phyloP scores from a whole-genome alignment of 2,797 vertebrate species.

The Tangara arthus region DNA sequence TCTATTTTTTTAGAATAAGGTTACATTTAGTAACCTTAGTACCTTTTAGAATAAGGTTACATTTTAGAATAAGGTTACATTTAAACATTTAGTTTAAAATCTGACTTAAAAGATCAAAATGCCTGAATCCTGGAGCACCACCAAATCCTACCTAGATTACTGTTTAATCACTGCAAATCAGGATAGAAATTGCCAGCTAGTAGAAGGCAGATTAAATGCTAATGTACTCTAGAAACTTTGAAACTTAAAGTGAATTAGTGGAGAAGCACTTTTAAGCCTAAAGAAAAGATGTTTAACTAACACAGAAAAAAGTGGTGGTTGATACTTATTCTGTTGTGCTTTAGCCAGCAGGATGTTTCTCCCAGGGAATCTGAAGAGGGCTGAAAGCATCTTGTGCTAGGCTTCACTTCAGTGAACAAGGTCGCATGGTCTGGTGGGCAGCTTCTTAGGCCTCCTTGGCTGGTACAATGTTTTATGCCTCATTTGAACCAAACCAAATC shows the following conservation, averaged over 20 bases:
- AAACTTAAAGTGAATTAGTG: background rate
- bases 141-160: slow-evolving; percentile 20
- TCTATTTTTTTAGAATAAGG: background rate
- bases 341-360: background rate
- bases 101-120: slow-evolving; percentile 8
- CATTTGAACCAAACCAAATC: background rate
- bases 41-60: background rate
- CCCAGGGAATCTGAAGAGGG: background rate
- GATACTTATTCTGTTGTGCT: background rate
- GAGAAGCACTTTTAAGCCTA: background rate
- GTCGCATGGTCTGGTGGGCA: background rate
- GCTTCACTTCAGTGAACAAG: background rate
- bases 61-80: background rate
- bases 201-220: background rate
- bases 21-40: too few relatives aligned
- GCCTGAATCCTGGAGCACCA: background rate
- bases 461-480: background rate
- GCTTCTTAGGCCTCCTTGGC: background rate
- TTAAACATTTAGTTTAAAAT: slow-evolving; percentile 37
- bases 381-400: background rate
- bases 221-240: background rate
- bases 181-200: background rate
- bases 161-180: slow-evolving; percentile 31
- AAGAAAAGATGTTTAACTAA: background rate
- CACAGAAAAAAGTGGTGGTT: background rate